A percentile compares a stretch with the other conserved stretches of the same genome.
These are phyloP conservation scores for Drosophila barbarae DNA, from an alignment of 2,888 invertebrate genomes.

Conservation along the genomic window DNA sequence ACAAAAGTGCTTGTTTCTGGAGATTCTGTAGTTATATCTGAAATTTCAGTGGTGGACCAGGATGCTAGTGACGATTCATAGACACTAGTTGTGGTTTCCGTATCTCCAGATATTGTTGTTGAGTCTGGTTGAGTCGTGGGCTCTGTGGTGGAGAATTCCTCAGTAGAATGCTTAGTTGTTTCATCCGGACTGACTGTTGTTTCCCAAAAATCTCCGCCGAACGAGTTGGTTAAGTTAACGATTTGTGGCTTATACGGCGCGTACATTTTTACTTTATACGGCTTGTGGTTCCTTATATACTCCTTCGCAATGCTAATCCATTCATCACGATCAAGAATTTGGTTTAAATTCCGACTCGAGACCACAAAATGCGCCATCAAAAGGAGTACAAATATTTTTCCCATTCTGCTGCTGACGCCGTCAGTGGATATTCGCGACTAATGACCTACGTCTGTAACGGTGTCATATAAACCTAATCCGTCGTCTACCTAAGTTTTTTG, in stretches of 20 bases:
- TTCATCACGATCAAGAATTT: conserved; percentile 45
- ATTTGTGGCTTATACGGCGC: conserved; percentile 51
- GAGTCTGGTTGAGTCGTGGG: neutral
- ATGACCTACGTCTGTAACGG: conserved; percentile 8
- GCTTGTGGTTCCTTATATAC: conserved; percentile 48
- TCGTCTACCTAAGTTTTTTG: conserved; percentile 45
- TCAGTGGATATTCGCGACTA: conserved; percentile 34
- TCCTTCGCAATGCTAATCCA: conserved; percentile 56
- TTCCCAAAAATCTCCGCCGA: neutral
- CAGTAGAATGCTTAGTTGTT: neutral
- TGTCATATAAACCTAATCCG: conserved; percentile 7
- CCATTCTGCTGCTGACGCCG: conserved; percentile 42
- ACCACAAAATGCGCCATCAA: conserved; percentile 12
- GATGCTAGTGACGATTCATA: neutral
- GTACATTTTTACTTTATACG: conserved; percentile 53
- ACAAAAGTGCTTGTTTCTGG: neutral
- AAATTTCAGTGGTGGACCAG: neutral
- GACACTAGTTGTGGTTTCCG: conserved; percentile 11
- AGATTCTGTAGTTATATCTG: neutral
- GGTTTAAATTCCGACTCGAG: conserved; percentile 20
- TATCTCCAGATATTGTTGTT: neutral
- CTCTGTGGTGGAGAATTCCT: neutral
- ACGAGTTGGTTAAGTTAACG: conserved; percentile 7
- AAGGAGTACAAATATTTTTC: conserved; percentile 13
- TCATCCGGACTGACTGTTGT: conserved; percentile 6